A percentile compares a stretch with the other conserved stretches of the same genome.
Conservation (phyloP, 2,888 invertebrate species). For the Polietes domitor region DNA sequence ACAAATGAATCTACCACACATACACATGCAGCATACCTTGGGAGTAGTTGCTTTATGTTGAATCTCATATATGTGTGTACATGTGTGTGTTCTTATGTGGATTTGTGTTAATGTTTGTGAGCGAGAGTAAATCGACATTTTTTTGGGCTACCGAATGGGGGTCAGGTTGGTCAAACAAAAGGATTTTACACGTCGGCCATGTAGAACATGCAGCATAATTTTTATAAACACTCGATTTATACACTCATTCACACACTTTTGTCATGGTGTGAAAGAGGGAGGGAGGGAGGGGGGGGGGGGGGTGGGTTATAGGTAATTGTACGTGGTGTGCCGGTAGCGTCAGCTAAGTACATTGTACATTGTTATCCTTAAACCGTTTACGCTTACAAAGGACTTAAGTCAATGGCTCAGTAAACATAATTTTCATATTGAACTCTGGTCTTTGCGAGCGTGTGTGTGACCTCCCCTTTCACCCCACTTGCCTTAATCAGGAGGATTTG, state of each 20-base stretch:
- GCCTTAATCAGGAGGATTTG: neutral
- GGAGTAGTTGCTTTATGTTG: neutral
- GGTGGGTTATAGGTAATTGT: too few species aligned
- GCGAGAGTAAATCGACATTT: neutral
- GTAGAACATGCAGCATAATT: constrained; percentile 18
- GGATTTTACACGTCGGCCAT: constrained; percentile 20
- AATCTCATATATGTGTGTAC: neutral
- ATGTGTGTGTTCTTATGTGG: neutral
- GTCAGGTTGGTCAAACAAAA: constrained; percentile 38
- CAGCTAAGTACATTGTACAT: neutral
- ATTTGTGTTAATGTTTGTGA: neutral
- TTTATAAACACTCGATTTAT: constrained; percentile 34
- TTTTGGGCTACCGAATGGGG: neutral
- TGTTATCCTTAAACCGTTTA: neutral
- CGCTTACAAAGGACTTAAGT: neutral
- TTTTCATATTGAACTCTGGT: constrained; percentile 19
- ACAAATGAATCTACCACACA: neutral
- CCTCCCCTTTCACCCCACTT: too few species aligned
- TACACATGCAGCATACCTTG: neutral
- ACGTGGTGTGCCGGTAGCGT: neutral
- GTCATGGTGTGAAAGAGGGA: too few species aligned
- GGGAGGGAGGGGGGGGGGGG: too few species aligned
- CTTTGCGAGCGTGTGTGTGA: neutral
- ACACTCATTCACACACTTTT: neutral
- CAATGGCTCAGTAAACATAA: neutral